A percentile compares a stretch with the other conserved stretches of the same genome.
Conservation (phyloP, 2,113 vertebrate genomes). For the Brevimyrus niger region DNA sequence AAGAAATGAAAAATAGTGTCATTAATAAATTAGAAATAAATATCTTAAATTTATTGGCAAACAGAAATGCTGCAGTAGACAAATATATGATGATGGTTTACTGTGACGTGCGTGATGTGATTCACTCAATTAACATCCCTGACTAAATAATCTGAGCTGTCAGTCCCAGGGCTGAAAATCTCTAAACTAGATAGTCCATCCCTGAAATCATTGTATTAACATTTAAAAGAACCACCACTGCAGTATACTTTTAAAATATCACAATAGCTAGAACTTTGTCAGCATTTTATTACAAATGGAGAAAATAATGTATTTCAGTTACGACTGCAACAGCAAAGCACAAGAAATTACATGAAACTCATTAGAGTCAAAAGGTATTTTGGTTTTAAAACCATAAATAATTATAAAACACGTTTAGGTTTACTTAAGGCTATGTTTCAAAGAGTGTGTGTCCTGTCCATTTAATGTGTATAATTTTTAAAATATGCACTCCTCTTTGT, state of each 20-base stretch:
- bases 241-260: not conserved
- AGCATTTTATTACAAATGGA: not conserved
- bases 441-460: not conserved
- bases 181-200: not conserved
- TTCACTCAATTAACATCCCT: not conserved
- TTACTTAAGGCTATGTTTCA: not conserved
- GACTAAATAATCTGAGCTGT: not conserved
- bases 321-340: not conserved
- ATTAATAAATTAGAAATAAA: not conserved
- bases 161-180: not conserved
- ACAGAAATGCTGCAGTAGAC: not conserved
- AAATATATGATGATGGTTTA: not conserved
- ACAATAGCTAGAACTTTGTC: not conserved
- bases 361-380: not conserved
- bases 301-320: not conserved
- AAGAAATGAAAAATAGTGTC: not conserved
- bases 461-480: not conserved
- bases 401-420: not conserved
- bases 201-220: not conserved
- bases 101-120: not conserved
- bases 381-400: not conserved
- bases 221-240: not conserved
- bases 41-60: not conserved
- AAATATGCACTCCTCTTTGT: not conserved
- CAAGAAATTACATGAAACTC: not conserved